These are phyloP conservation scores for Pentamera pediparva DNA, from an alignment of 53 echinoderm and acorn worm genomes.

Conservation along the genomic window DNA sequence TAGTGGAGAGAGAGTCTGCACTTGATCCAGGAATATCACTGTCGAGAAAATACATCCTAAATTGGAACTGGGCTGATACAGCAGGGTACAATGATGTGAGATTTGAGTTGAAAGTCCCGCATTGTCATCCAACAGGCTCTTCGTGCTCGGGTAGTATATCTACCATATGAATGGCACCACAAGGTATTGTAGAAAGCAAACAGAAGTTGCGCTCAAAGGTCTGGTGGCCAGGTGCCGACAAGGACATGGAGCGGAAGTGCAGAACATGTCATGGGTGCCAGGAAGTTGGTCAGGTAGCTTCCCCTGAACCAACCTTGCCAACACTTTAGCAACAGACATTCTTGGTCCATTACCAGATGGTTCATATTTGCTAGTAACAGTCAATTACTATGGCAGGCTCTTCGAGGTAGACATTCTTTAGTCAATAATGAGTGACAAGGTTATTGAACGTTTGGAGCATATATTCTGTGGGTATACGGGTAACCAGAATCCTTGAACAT, in stretches of 20 bases:
- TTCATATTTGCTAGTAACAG: background rate
- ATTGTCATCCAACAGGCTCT: slow-evolving; percentile 31
- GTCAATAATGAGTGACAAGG: background rate
- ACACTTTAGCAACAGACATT: background rate
- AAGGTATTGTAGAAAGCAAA: slow-evolving; percentile 57
- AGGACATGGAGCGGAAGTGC: slow-evolving; percentile 31
- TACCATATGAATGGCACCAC: slow-evolving; percentile 38
- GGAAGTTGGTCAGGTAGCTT: slow-evolving; percentile 19
- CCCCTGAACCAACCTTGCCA: slow-evolving; percentile 18
- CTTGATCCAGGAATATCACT: slow-evolving; percentile 19
- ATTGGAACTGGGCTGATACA: slow-evolving; percentile 6
- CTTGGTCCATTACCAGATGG: background rate
- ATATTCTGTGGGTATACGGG: background rate
- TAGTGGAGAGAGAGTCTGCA: slow-evolving; percentile 34
- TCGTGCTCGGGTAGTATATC: background rate
- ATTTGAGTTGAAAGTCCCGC: slow-evolving; percentile 23
- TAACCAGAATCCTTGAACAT: slow-evolving; percentile 7
- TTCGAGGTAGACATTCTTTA: slow-evolving; percentile 13
- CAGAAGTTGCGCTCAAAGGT: slow-evolving; percentile 50
- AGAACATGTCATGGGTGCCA: slow-evolving; percentile 52
- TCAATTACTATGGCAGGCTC: background rate
- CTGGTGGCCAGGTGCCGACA: slow-evolving; percentile 43
- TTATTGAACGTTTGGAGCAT: slow-evolving; percentile 26
- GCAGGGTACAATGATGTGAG: slow-evolving; percentile 7
- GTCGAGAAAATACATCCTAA: slow-evolving; percentile 11